Evolutionary conservation across 2,113 vertebrate genomes (phyloP), one percentile per base, ranked within the genome.

Genomic region (Numida meleagris): DNA sequence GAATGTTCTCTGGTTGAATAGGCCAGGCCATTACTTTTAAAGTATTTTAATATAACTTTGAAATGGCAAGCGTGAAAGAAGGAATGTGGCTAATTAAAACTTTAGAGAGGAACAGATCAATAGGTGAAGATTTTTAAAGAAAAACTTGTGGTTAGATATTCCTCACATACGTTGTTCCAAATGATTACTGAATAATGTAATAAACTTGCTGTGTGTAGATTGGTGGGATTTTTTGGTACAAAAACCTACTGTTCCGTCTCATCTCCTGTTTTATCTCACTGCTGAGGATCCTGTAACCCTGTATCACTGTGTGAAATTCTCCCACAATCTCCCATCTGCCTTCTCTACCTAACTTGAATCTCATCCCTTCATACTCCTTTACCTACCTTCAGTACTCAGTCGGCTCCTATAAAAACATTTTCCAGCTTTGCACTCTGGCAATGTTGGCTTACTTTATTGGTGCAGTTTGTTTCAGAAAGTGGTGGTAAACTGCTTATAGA

Each of bases 401-500:
- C 29, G 31, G 6, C 27, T 53, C 11, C 36, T 62, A 5, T 55
- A 50, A 57, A 86, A 82, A 24, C 29, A 91, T 15, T 61, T 25
- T 7, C 23, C 9, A 38, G 0, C 16, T 58, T 46, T 14, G 2
- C n/a, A 59, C 38, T 7, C 1, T 19, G 31, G 6, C 43, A 43
- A 40, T 0, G 0, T 13, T 40, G 40, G 15, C 7, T 62, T 86
- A 12, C 74, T 23, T 16, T 45, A 7, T 24, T 70, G 29, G 14
- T 48, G 14, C 25, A 19, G 13, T 17, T 51, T 66, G 14, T 62
- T 19, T 80, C n/a, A 24, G 38, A 65, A 40, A 67, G 25, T 59
- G 58, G 34, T 18, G 58, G 33, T 18, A 48, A 72, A 12, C 29
- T 65, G 19, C 61, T 61, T 46, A 6, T 48, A 55, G 20, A 48